Evolutionary conservation across 2,797 vertebrate species (phyloP), one percentile per base, ranked within the genome.

Genomic region (Champsocephalus esox): DNA sequence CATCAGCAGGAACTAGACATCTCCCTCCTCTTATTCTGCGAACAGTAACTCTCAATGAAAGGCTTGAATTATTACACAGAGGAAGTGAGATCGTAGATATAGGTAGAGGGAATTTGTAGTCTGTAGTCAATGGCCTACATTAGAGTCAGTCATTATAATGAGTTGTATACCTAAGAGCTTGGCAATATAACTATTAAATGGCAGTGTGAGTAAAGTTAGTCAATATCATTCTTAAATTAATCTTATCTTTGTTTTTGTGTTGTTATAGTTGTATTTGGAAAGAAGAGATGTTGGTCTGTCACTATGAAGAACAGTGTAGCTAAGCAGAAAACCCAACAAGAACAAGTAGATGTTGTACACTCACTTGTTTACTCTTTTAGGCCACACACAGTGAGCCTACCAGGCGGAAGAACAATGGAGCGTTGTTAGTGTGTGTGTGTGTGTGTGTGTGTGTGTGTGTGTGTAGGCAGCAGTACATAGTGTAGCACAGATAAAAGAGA

Each of bases 351-450:
- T 70, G 69, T 73, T 82, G 72, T 78, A 49, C 50, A 44, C 57
- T 73, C 52, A 4, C 48, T 80, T 91, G 84, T 91, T 91, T 84
- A 83, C 73, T 66, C 79, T 80, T 66, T 67, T 2, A 77, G 77
- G 38, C 67, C 65, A 54, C 67, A 64, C 65, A 54, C 67, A 64
- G 79, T 45, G 77, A 85, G 66, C 32, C 73, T 28, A 75, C 65
- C 68, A 87, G 77, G 79, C 75, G 9, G 80, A 79, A 83, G 89
- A 90, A 93, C 92, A 93, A 92, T 89, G 66, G 75, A 62, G 84
- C 89, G 88, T 89, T 93, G 87, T 93, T 24, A 58, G 4, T 6
- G 7, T 9, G 24, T 3, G 19, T 19, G 19, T 19, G 19, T 19
- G 19, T 19, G 19, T 19, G 19, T 19, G 54, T 16, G 54, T 28